Conservation (phyloP, 1,140 invertebrate species). For the Halictus rubicundus region DNA sequence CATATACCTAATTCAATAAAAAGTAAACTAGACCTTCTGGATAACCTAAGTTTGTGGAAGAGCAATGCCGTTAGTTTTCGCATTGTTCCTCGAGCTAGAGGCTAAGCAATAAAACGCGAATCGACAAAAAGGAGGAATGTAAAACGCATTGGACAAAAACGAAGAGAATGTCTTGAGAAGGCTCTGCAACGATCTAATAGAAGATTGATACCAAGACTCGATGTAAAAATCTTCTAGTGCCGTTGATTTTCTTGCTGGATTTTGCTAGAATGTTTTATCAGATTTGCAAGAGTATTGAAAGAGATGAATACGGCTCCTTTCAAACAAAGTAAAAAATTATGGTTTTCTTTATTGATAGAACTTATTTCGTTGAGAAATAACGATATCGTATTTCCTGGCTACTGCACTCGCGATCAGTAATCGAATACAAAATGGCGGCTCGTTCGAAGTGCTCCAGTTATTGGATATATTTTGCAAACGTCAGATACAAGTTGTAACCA, state of each 20-base stretch:
- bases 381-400: background rate
- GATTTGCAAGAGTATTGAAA: constrained; percentile 11
- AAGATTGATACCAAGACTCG: constrained; percentile 39
- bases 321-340: background rate
- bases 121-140: constrained; percentile 32
- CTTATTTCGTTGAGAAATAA: background rate
- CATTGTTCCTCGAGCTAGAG: constrained; percentile 35
- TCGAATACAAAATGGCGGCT: too few species aligned
- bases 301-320: constrained; percentile 12
- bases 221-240: background rate
- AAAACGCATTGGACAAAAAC: constrained; percentile 18
- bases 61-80: constrained; percentile 6
- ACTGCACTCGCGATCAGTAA: too few species aligned
- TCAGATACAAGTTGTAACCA: too few species aligned
- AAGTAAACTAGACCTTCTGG: constrained; percentile 1
- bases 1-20: background rate
- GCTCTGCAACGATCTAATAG: constrained; percentile 35
- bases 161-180: constrained; percentile 20
- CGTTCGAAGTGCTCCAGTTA: too few species aligned
- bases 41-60: constrained; percentile 21
- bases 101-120: constrained; percentile 18
- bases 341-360: background rate
- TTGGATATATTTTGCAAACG: too few species aligned
- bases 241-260: constrained; percentile 25
- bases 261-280: background rate